These are phyloP conservation scores for Trematomus bernacchii DNA, from an alignment of 2,797 vertebrate genomes.

Conservation along the genomic window DNA sequence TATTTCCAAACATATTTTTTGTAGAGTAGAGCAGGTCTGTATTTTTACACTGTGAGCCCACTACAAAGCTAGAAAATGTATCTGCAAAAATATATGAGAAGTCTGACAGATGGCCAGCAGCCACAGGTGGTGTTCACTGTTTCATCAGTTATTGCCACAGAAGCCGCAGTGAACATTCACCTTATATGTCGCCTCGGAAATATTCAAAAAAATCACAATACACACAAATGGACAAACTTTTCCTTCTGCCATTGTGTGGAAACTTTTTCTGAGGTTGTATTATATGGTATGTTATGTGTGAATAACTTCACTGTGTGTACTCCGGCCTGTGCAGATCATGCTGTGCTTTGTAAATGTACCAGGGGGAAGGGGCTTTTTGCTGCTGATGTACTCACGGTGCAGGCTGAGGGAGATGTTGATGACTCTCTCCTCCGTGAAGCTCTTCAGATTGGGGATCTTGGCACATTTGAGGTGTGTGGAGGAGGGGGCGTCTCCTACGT, in stretches of 20 bases:
- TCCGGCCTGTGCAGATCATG: not conserved
- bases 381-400: conserved; percentile 89
- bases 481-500: conserved; percentile 90
- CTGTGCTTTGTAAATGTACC: conserved; percentile 3
- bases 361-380: not conserved
- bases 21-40: not conserved
- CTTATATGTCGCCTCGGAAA: not conserved
- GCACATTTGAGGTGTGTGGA: conserved; percentile 95
- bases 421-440: conserved; percentile 91
- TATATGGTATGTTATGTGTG: not conserved
- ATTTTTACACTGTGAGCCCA: not conserved
- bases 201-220: not conserved
- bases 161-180: not conserved
- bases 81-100: conserved; percentile 1
- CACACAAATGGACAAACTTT: not conserved
- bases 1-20: not conserved
- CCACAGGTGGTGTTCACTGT: conserved; percentile 12
- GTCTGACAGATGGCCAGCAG: conserved; percentile 12
- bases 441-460: conserved; percentile 94
- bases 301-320: not conserved
- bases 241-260: not conserved
- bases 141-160: not conserved
- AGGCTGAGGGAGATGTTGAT: conserved; percentile 98
- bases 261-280: not conserved
- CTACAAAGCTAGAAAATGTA: not conserved